Base-by-base conservation (phyloP, 2,797 vertebrate species). In the Naso thynnoides region DNA sequence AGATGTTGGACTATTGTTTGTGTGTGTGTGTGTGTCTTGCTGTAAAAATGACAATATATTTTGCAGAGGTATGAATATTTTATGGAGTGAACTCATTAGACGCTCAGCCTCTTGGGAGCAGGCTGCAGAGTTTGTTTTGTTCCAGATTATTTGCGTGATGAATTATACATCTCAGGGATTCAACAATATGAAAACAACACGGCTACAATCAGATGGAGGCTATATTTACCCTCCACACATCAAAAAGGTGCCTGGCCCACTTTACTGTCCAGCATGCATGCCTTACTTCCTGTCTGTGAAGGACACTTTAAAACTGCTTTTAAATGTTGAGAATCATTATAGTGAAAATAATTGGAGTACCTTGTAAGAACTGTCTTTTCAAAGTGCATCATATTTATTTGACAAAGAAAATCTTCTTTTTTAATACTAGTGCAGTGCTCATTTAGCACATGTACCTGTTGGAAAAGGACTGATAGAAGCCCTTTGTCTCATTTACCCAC, bases 81-180 rank as follows among this genome's bases (percentile, higher is more conserved):
- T 82, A 90, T 87, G 64, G 68, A 76, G 78, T 85, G 78, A 89
- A 88, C 86, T 89, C 85, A 86, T 91, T 90, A 90, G 82, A 90
- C 33, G 70, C 72, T 76, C 14, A 69, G 83, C 81, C 88, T 92
- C 76, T 79, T 7, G 85, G 83, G 82, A 86, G 76, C 71, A 72
- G 60, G 66, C 77, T 76, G 65, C 66, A 69, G 66, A 85, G 87
- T 89, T 89, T 89, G 82, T 89, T 90, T 90, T 88, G 82, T 90
- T 87, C 84, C 90, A 90, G 65, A 88, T 88, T 90, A 92, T 88
- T 90, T 89, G 66, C 63, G 81, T 87, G 83, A 89, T 90, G 76
- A 88, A 90, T 90, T 89, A 90, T 89, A 89, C 81, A 91, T 87
- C 79, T 92, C 73, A 87, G 78, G 60, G 73, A 85, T 82, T 85